Base-by-base conservation (phyloP, 2,113 vertebrate species). In the Astatoreochromis straeleni region DNA sequence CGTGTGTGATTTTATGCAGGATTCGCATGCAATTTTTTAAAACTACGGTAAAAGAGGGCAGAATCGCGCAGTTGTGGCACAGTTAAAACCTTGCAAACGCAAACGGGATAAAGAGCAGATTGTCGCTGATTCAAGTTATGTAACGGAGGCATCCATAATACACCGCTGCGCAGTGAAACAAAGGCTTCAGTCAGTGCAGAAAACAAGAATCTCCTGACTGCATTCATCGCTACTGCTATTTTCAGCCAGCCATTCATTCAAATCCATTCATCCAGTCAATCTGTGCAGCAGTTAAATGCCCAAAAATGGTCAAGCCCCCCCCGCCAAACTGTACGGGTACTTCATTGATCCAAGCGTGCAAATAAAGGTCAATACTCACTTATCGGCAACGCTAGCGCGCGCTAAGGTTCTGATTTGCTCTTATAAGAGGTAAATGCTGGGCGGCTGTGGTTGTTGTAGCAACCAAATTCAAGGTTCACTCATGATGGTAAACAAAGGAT, bases 401-500 rank as follows among this genome's bases (percentile, higher is more conserved):
- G 21, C 65, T 24, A 57, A 35, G 45, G 24, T 51, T 81, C 47
- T 7, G 7, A 13, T 85, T 65, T 54, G 55, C 42, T 57, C 80
- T 4, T 2, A 4, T 33, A 33, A 21, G 11, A 68, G 8, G 2
- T 45, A 16, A 26, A 42, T 35, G 45, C 9, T 7, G 29, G 19
- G 40, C 21, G 80, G 6, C 24, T 83, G 11, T 12, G 33, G 5
- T 73, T 91, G 86, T 81, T 89, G 91, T 84, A 91, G 87, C 42
- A 88, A 87, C 84, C 84, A 26, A 84, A 86, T 88, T 87, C 47
- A 84, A 84, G 60, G 63, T 82, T 83, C 92, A 85, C 33, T 49
- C 86, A 40, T 85, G 89, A 94, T 89, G 94, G 94, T 96, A 95
- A 95, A 96, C 95, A 95, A 95, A 95, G 95, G 94, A 93, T 81